Percentiles rank a stretch among this genome's conserved stretches.
Evolutionary conservation across 2,113 vertebrate genomes (phyloP).

Genomic region (Corydoras maculifer): DNA sequence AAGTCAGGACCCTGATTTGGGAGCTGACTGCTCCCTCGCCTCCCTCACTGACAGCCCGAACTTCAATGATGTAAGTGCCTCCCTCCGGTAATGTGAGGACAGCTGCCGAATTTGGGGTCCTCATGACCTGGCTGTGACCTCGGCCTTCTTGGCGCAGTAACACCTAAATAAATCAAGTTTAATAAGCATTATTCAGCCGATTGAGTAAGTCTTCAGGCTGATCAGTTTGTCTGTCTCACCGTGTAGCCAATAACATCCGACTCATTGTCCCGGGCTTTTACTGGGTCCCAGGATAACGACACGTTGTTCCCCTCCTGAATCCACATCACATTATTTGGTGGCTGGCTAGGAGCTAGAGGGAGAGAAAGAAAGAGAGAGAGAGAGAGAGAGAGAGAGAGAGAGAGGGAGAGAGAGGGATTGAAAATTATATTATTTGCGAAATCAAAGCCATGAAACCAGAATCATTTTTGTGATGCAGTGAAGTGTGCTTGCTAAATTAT

Average conservation of each 20-base stretch:
- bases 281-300: slow-evolving; percentile 86
- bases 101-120: slow-evolving; percentile 85
- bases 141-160: slow-evolving; percentile 85
- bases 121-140: slow-evolving; percentile 81
- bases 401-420: neutral
- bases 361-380: slow-evolving; percentile 58
- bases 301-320: slow-evolving; percentile 88
- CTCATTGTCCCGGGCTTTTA: slow-evolving; percentile 82
- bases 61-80: slow-evolving; percentile 89
- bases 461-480: too few species aligned
- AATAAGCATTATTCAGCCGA: neutral
- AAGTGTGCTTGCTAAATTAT: too few species aligned
- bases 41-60: slow-evolving; percentile 84
- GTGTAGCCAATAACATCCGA: slow-evolving; percentile 93
- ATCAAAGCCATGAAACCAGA: too few species aligned
- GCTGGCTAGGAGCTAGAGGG: slow-evolving; percentile 77
- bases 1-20: slow-evolving; percentile 85
- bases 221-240: slow-evolving; percentile 55
- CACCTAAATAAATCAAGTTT: slow-evolving; percentile 63
- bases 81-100: slow-evolving; percentile 81
- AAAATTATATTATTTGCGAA: neutral
- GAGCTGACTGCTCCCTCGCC: slow-evolving; percentile 82
- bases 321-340: slow-evolving; percentile 84
- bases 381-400: slow-evolving; percentile 70
- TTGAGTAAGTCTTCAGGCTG: neutral